These are phyloP conservation scores for Enoplosus armatus DNA, from an alignment of 2,797 vertebrate species.

Conservation along the genomic window DNA sequence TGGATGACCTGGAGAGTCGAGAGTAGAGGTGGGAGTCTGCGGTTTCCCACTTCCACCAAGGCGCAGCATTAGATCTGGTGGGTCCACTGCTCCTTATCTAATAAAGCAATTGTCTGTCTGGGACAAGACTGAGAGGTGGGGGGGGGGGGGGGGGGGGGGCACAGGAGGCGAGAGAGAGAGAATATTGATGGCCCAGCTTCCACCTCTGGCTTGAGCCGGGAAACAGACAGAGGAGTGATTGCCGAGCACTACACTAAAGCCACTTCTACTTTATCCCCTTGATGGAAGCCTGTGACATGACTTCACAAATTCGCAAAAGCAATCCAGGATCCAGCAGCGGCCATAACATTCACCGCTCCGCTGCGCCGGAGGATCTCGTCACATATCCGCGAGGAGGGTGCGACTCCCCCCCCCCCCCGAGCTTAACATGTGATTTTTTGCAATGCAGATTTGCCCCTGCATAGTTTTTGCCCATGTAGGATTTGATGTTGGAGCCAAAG, in stretches of 20 bases:
- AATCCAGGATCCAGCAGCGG: conserved; percentile 9
- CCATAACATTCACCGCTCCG: conserved; percentile 11
- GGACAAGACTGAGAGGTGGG: conserved; percentile 31
- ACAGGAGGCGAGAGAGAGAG: conserved; percentile 35
- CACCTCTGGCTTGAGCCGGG: conserved; percentile 57
- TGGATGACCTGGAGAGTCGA: conserved; percentile 12
- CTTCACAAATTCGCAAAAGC: conserved; percentile 52
- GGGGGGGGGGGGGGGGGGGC: conserved; percentile 21
- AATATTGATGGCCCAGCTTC: conserved; percentile 68
- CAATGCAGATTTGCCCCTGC: conserved; percentile 40
- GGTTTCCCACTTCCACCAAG: conserved; percentile 25
- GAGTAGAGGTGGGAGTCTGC: neutral
- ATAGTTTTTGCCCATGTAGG: conserved; percentile 16
- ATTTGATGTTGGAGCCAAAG: conserved; percentile 53
- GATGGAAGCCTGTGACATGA: conserved; percentile 57
- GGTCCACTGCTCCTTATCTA: conserved; percentile 52
- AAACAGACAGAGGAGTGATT: conserved; percentile 67
- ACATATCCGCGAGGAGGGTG: conserved; percentile 5
- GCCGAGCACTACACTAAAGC: conserved; percentile 56
- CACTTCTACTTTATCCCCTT: conserved; percentile 58
- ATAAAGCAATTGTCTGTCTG: conserved; percentile 64
- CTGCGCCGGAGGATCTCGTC: conserved; percentile 8
- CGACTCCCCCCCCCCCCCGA: conserved; percentile 27
- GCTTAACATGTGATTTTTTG: conserved; percentile 36
- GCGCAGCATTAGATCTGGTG: conserved; percentile 15